Percentiles rank a stretch among this genome's conserved stretches.
These are phyloP conservation scores for Poecile montanus DNA, from an alignment of 2,797 vertebrate genomes.

Conservation along the genomic window DNA sequence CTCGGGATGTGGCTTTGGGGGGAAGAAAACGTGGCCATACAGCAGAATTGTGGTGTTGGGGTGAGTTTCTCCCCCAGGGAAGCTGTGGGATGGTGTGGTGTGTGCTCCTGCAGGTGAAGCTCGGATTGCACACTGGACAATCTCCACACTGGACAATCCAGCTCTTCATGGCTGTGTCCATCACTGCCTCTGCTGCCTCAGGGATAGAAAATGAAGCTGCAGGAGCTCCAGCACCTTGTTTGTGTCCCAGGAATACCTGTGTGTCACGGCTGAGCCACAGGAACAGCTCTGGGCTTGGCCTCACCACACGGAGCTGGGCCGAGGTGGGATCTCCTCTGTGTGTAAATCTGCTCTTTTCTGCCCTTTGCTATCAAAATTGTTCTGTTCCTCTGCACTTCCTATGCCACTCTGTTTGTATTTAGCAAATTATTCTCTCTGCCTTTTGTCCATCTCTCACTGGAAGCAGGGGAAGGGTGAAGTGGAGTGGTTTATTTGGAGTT, in stretches of 20 bases:
- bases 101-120: neutral
- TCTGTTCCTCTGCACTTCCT: neutral
- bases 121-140: no score
- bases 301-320: neutral
- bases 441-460: neutral
- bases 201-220: rapidly evolving
- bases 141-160: no score
- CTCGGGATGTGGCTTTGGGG: no score
- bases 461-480: neutral
- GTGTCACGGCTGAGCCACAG: neutral
- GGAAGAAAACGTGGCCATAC: neutral
- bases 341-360: neutral
- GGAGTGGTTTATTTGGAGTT: neutral
- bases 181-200: neutral
- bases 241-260: rapidly evolving
- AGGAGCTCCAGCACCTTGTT: neutral
- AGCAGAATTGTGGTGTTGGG: rapidly evolving
- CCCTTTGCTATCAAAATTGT: no score
- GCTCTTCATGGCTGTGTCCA: neutral
- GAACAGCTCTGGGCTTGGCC: neutral
- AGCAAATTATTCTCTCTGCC: neutral
- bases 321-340: neutral
- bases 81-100: rapidly evolving
- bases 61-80: neutral
- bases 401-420: neutral